Percentiles rank a stretch among this genome's conserved stretches.
phyloP scores from a whole-genome alignment of 1,140 invertebrate genomes.

The Ooceraea biroi region DNA sequence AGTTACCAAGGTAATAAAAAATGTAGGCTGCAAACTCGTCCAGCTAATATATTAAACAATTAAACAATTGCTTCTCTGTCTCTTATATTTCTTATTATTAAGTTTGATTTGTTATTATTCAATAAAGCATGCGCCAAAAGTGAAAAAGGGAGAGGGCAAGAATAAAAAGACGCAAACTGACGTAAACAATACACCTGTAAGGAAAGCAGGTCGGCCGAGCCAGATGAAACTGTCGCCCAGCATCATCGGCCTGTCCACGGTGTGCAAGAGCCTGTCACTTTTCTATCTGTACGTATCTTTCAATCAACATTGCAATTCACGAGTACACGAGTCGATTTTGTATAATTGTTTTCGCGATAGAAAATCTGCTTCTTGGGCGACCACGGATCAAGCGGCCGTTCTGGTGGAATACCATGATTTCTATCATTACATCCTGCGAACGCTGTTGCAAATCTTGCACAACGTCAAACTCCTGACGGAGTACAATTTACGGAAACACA shows the following conservation, averaged over 20 bases:
- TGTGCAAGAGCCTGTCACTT: slow-evolving; percentile 83
- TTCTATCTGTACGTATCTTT: slow-evolving; percentile 83
- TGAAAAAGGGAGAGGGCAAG: slow-evolving; percentile 81
- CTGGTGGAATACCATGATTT: slow-evolving; percentile 84
- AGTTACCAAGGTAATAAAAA: slow-evolving; percentile 83
- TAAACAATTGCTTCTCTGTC: not conserved
- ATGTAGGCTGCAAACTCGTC: not conserved
- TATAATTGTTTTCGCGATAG: slow-evolving; percentile 69
- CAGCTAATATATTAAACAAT: not conserved
- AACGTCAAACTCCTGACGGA: slow-evolving; percentile 79
- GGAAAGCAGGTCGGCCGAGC: slow-evolving; percentile 70
- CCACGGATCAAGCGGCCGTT: slow-evolving; percentile 75
- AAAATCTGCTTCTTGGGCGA: slow-evolving; percentile 82
- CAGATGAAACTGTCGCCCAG: slow-evolving; percentile 83
- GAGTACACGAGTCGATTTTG: not conserved
- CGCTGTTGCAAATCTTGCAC: slow-evolving; percentile 81
- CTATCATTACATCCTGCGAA: slow-evolving; percentile 84
- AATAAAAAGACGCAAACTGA: slow-evolving; percentile 82
- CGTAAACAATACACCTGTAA: slow-evolving; percentile 77
- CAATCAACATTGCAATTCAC: not conserved
- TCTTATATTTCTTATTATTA: slow-evolving; percentile 6
- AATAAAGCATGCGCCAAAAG: slow-evolving; percentile 72
- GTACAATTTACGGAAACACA: slow-evolving; percentile 73
- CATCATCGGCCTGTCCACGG: slow-evolving; percentile 83
- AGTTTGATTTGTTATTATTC: not conserved